Base-by-base conservation (phyloP, 1,140 invertebrate species). In the Zaprionus lachaisei region DNA sequence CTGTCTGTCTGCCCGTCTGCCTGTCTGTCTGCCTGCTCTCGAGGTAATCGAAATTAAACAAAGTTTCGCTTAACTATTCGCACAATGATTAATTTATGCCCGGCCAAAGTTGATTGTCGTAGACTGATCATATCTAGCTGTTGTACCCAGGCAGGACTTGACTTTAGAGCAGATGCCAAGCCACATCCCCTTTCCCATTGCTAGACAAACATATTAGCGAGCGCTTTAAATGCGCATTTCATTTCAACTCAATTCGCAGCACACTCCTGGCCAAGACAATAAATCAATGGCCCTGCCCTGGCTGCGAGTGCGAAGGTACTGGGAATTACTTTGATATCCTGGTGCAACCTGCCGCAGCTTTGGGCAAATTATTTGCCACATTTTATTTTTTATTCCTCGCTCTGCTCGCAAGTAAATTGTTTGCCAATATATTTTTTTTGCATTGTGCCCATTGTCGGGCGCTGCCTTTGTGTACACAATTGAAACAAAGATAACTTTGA, bases 401-500 rank as follows among this genome's bases (percentile, higher is more conserved):
- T 47, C 47, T 31, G 55, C 61, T 74, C 62, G 70, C 80, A 91
- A 79, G 89, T 89, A 89, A 91, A 91, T 91, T 91, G 89, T 91
- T 91, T 89, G 89, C 89, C 89, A 91, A 89, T 91, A 91, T 91
- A 87, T 91, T 87, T 91, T 81, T 56, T 41, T 57, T 68, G 57
- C 47, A 15, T 62, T 83, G 72, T 77, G 54, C 24, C 54, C 17
- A 28, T 57, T 54, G 28, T 77, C 55, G 24, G 44, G 24, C 49
- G 67, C 64, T 64, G 68, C 57, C 68, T 78, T 77, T 84, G 75
- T 80, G 77, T 66, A 81, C 66, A 90, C 76, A 89, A 85, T 90
- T 85, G 85, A 82, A 90, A 90, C 85, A 90, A 90, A 90, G 85
- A 90, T 90, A 90, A 90, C 89, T 91, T 91, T 91, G 89, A 91